These are phyloP conservation scores for Branchinecta lindahli DNA, from an alignment of 1,140 invertebrate species.

Conservation along the genomic window DNA sequence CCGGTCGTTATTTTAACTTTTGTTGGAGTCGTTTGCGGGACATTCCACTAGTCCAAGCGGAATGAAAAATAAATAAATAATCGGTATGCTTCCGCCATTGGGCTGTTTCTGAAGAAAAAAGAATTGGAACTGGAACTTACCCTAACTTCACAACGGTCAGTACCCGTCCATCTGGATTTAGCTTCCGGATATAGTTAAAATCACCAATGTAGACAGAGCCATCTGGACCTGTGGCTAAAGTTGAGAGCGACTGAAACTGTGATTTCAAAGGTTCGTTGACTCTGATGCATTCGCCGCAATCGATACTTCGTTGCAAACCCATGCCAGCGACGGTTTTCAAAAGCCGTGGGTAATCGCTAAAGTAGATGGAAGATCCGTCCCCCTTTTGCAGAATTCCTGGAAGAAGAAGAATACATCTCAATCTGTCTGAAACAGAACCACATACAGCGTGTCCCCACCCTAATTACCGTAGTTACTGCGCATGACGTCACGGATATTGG, in stretches of 20 bases:
- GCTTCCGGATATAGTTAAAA: conserved; percentile 82
- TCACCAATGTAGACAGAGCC: conserved; percentile 93
- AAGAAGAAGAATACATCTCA: conserved; percentile 24
- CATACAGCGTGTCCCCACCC: no score
- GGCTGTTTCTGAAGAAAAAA: no score
- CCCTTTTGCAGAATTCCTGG: conserved; percentile 89
- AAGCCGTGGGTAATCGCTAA: conserved; percentile 34
- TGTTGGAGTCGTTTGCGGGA: no score
- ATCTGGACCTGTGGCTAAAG: conserved; percentile 81
- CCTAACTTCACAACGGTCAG: conserved; percentile 82
- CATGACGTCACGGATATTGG: no score
- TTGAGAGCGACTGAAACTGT: conserved; percentile 72
- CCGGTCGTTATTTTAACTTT: no score
- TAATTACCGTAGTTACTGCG: no score
- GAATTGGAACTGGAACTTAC: conserved; percentile 34
- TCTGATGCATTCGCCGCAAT: conserved; percentile 67
- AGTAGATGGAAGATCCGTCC: conserved; percentile 79
- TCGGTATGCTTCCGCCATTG: no score
- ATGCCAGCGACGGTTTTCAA: conserved; percentile 86
- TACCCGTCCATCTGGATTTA: conserved; percentile 78
- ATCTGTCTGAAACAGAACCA: background rate
- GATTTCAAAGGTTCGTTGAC: conserved; percentile 57
- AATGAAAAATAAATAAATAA: no score
- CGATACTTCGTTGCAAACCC: conserved; percentile 59
- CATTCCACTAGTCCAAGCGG: no score